These are phyloP conservation scores for Tethya wilhelma DNA, from an alignment of 37 sponge, comb jelly and placozoan genomes.

Conservation along the genomic window DNA sequence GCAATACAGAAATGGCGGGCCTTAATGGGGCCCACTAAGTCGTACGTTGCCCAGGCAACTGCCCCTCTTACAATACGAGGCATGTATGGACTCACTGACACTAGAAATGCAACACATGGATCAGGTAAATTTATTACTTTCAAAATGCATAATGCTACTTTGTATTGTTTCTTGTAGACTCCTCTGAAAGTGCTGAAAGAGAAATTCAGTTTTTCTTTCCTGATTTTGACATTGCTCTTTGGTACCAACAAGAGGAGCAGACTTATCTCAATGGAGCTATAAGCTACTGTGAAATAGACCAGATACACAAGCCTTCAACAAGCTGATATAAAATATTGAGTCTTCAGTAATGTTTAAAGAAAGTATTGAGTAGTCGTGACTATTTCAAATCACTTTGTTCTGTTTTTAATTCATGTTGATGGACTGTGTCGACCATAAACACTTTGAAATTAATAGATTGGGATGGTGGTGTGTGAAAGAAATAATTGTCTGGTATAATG, in stretches of 20 bases:
- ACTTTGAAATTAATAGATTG: too few species aligned
- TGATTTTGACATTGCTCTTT: conserved; percentile 54
- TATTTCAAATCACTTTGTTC: too few species aligned
- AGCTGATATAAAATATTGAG: too few species aligned
- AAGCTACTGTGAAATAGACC: neutral
- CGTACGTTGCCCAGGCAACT: conserved; percentile 33
- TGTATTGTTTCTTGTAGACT: conserved; percentile 9
- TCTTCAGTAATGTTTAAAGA: too few species aligned
- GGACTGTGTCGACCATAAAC: too few species aligned
- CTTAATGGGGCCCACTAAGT: conserved; percentile 85
- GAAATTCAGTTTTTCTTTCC: conserved; percentile 73
- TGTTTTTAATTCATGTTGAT: too few species aligned
- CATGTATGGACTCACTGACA: conserved; percentile 72
- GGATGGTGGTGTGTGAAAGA: neutral
- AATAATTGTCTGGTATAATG: too few species aligned
- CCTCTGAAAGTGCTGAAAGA: conserved; percentile 34
- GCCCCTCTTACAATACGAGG: conserved; percentile 68
- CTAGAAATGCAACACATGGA: conserved; percentile 81
- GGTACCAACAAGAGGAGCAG: conserved; percentile 53
- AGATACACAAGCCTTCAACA: neutral
- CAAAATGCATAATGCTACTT: too few species aligned
- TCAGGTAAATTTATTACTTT: conserved; percentile 42
- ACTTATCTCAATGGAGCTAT: conserved; percentile 12
- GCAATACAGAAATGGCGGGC: conserved; percentile 72
- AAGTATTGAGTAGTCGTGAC: too few species aligned